phyloP scores from a whole-genome alignment of 2,888 invertebrate genomes.

The Sphaerophoria rueppellii region DNA sequence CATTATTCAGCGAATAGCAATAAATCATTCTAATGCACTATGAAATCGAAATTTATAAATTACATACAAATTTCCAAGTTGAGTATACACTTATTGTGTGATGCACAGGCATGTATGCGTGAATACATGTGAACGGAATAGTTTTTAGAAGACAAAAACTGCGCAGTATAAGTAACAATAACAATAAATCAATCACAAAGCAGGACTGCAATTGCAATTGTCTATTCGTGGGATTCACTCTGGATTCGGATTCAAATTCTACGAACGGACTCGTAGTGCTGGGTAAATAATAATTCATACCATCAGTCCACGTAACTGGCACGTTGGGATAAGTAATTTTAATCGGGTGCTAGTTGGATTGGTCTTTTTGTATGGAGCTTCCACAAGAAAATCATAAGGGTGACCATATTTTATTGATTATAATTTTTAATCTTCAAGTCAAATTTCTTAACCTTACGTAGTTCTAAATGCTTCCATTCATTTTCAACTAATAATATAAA shows the following conservation, averaged over 20 bases:
- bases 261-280: neutral
- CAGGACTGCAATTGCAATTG: conserved; percentile 39
- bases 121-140: conserved; percentile 13
- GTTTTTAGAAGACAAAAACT: conserved; percentile 31
- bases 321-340: neutral
- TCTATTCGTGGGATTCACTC: conserved; percentile 37
- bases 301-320: neutral
- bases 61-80: conserved; percentile 1
- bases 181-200: conserved; percentile 62
- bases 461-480: no score
- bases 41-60: conserved; percentile 64
- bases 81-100: no score
- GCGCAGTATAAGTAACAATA: conserved; percentile 51
- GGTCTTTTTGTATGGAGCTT: conserved; percentile 6
- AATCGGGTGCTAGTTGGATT: neutral
- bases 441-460: no score
- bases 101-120: neutral
- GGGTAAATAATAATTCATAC: conserved; percentile 6
- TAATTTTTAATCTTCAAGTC: no score
- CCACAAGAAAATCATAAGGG: neutral
- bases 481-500: no score
- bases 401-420: neutral
- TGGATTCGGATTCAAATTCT: conserved; percentile 1
- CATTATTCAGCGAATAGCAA: conserved; percentile 45
- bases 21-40: conserved; percentile 66